Evolutionary conservation across 2,888 invertebrate species (phyloP), one percentile per base, ranked within the genome.

Genomic region (Gnatocerus cornutus): DNA sequence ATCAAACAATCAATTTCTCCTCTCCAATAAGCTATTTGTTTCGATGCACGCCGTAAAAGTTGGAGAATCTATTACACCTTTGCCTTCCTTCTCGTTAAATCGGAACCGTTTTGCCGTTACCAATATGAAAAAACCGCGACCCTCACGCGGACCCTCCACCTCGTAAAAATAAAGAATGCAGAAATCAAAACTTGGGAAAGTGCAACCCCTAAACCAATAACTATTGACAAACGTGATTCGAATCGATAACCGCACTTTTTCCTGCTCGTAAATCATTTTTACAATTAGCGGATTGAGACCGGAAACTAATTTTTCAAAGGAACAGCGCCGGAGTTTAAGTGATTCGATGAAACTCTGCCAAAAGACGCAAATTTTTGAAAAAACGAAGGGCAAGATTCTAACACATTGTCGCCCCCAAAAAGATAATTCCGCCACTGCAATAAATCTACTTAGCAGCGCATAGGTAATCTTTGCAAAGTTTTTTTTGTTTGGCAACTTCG

Each of bases 191-290:
- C 73, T 72, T 56, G 65, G 56, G 16, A 72, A 74, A 75, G 73
- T 74, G 74, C 74, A 75, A 70, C 74, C 72, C 66, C 63, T 64
- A 68, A 74, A 75, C 77, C 80, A 78, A 80, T 80, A 79, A 79
- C 80, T 78, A 80, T 81, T 74, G 76, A 71, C 70, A 74, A 71
- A 81, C 80, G 80, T 78, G 79, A 73, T 68, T 73, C 72, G 80
- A 79, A 80, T 79, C 70, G 66, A 56, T 73, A 74, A 72, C 64
- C 58, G 71, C 65, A 71, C 48, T 72, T 73, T 76, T 71, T 61
- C 69, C 2, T 2, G 45, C 61, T 68, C 74, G 76, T 80, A 79
- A 80, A 80, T 80, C 79, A 80, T 79, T 78, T 79, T 78, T 74
- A 78, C 78, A 80, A 80, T 79, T 80, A 79, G 78, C 74, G 76